Percentiles rank a stretch among this genome's conserved stretches.
Evolutionary conservation across 2,113 vertebrate genomes (phyloP).

Genomic region (Aphelocoma coerulescens): DNA sequence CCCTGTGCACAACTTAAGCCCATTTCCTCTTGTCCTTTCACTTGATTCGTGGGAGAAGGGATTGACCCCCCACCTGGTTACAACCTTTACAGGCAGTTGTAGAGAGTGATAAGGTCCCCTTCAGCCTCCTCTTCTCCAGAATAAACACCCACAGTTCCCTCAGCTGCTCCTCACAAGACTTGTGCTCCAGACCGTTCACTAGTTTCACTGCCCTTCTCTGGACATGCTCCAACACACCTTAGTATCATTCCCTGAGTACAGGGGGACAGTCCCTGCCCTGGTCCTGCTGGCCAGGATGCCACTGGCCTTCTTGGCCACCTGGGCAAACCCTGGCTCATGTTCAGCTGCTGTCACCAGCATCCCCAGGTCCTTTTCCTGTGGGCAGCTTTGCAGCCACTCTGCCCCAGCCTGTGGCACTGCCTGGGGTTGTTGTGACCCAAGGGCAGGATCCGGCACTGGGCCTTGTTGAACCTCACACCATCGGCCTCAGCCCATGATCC

Average conservation of each 20-base stretch:
- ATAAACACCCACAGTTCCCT: neutral
- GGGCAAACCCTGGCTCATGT: neutral
- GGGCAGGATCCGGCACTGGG: neutral
- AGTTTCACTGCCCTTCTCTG: neutral
- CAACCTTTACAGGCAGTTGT: neutral
- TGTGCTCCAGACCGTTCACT: neutral
- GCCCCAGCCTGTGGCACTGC: neutral
- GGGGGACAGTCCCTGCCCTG: neutral
- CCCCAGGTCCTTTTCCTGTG: neutral
- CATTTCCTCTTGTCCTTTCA: neutral
- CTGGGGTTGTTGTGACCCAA: neutral
- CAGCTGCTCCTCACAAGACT: neutral
- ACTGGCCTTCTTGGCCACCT: neutral
- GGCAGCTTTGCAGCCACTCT: neutral
- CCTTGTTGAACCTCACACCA: neutral
- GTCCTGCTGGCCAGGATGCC: neutral
- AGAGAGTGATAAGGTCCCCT: neutral
- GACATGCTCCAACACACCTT: neutral
- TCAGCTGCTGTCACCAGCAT: neutral
- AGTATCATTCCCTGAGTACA: neutral
- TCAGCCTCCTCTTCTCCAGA: neutral
- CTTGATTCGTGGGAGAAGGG: fast-evolving
- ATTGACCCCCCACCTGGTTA: neutral
- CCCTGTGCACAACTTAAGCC: neutral
- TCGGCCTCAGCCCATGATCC: neutral